These are phyloP conservation scores for Lasioglossum marginatum DNA, from an alignment of 2,888 invertebrate genomes.

Conservation along the genomic window DNA sequence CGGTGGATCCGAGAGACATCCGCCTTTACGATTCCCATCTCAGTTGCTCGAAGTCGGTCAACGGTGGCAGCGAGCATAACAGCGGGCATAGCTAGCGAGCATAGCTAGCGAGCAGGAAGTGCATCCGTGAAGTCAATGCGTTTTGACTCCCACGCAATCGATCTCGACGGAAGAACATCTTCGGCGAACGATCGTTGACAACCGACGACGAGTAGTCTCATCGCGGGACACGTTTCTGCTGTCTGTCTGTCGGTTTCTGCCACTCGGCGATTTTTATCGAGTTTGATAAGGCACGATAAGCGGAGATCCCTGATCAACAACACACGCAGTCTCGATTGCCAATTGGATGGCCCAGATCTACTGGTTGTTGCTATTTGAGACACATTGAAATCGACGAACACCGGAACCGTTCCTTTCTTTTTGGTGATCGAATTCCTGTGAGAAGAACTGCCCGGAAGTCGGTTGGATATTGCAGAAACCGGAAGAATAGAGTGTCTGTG, in stretches of 20 bases:
- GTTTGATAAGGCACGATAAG: slow-evolving; percentile 23
- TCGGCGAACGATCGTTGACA: slow-evolving; percentile 1
- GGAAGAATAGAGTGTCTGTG: slow-evolving; percentile 23
- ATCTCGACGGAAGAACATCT: background rate
- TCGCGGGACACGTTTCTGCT: background rate
- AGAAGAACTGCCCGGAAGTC: background rate
- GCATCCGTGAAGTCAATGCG: background rate
- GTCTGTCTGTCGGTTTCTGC: background rate
- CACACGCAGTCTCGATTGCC: slow-evolving; percentile 17
- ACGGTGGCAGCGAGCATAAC: slow-evolving; percentile 16
- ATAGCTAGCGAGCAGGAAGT: background rate
- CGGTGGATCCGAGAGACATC: slow-evolving; percentile 22
- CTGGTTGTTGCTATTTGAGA: slow-evolving; percentile 79
- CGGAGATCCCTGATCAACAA: background rate
- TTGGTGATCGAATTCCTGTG: background rate
- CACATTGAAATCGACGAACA: slow-evolving; percentile 57
- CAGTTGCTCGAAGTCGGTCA: slow-evolving; percentile 55
- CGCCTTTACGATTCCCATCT: slow-evolving; percentile 30
- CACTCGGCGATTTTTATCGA: slow-evolving; percentile 5
- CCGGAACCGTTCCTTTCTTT: background rate
- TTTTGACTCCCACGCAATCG: background rate
- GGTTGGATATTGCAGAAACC: background rate
- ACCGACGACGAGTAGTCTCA: background rate
- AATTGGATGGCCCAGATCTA: slow-evolving; percentile 78
- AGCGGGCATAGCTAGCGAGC: background rate